Conservation (phyloP, 2,113 vertebrate species). For the Anseranas semipalmata region DNA sequence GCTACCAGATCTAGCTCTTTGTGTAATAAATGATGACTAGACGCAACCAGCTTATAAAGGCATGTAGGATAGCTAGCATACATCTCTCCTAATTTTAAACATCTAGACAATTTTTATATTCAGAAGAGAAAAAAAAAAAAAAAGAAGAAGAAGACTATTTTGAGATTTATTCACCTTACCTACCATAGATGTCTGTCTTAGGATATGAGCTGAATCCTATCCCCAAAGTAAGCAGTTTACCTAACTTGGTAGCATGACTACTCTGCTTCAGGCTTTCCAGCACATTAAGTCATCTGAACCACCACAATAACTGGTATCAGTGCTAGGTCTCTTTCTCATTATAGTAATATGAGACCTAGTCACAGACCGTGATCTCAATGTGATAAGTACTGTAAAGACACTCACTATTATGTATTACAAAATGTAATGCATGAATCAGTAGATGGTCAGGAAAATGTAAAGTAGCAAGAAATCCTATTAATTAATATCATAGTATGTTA, state of each 20-base stretch:
- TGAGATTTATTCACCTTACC: neutral
- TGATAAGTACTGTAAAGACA: neutral
- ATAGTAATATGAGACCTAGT: neutral
- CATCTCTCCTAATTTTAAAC: neutral
- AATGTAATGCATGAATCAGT: neutral
- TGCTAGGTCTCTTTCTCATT: neutral
- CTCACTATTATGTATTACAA: neutral
- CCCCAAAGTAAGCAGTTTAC: neutral
- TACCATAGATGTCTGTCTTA: neutral
- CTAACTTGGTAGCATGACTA: neutral
- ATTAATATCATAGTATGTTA: neutral
- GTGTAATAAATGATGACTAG: neutral
- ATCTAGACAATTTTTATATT: neutral
- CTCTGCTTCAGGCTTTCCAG: neutral
- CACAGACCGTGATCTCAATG: neutral
- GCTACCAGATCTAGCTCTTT: neutral
- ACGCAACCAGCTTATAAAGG: neutral
- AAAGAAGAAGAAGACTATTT: no score
- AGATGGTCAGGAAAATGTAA: neutral
- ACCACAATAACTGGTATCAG: neutral
- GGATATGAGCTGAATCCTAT: neutral
- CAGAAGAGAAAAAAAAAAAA: neutral
- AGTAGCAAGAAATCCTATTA: neutral
- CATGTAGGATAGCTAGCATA: neutral
- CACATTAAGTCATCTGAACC: neutral